A percentile compares a stretch with the other conserved stretches of the same genome.
Evolutionary conservation across 2,797 vertebrate genomes (phyloP).

Genomic region (Dromococcyx pavoninus): DNA sequence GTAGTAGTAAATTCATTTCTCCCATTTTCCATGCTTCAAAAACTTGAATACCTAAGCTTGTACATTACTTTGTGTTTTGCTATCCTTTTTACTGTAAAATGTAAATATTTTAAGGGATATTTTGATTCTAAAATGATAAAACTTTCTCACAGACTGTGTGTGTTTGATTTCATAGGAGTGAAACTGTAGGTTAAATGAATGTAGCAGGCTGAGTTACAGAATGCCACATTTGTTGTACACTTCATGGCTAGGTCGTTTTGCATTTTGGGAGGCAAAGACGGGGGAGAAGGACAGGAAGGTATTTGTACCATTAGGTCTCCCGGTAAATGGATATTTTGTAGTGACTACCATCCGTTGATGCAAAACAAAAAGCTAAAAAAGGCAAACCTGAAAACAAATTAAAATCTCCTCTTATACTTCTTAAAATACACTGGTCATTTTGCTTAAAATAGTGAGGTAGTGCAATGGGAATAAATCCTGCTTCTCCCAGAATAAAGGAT

Average conservation of each 20-base stretch:
- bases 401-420: not conserved
- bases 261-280: not conserved
- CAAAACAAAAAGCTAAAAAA: not conserved
- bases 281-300: not conserved
- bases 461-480: not conserved
- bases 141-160: constrained; percentile 81
- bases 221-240: not conserved
- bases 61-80: constrained; percentile 86
- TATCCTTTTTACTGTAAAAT: constrained; percentile 88
- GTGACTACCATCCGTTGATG: not conserved
- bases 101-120: constrained; percentile 90
- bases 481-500: not conserved
- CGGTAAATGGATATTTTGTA: not conserved
- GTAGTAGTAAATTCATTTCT: constrained; percentile 73
- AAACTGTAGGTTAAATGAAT: constrained; percentile 39
- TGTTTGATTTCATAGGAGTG: constrained; percentile 77
- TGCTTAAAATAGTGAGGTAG: not conserved
- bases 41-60: constrained; percentile 86
- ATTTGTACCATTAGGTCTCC: not conserved
- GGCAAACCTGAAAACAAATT: not conserved
- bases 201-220: constrained; percentile 35
- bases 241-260: not conserved
- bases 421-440: not conserved
- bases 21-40: constrained; percentile 77
- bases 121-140: constrained; percentile 86